Evolutionary conservation across 2,888 invertebrate genomes (phyloP), one percentile per base, ranked within the genome.

Genomic region (Troides oblongomaculatus): DNA sequence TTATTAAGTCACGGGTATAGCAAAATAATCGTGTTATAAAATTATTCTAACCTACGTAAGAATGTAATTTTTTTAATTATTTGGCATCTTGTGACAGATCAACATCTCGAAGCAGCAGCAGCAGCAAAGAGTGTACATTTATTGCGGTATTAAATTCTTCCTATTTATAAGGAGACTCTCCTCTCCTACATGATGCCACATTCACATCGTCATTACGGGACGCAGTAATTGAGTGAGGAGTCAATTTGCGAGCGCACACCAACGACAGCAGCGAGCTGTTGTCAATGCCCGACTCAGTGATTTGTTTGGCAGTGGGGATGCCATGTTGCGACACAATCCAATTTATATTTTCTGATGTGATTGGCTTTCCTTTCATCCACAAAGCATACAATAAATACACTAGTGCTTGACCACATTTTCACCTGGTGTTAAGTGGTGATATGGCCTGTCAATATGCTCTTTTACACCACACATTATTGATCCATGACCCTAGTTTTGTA

Each of bases 211-310:
- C 60, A 66, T 66, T 66, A 60, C 43, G 25, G 66, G 30, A 67
- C 72, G 60, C 67, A 64, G 68, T 66, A 63, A 71, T 72, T 69
- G 64, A 72, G 70, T 74, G 75, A 75, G 70, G 72, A 72, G 75
- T 73, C 73, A 75, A 74, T 75, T 73, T 75, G 64, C 64, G 64
- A 64, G 66, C 66, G 66, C 30, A 50, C 66, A 60, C 46, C 60
- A 58, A 25, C 43, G 58, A 39, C 39, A 58, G 64, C 58, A 18
- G 12, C 25, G 60, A 23, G 60, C 66, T 18, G 25, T 66, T 66
- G 66, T 66, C 66, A 30, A 59, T 39, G 66, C 66, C 39, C 36
- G 58, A n/a, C 43, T 43, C 43, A 58, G 30, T 59, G n/a, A 60
- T 59, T 23, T 50, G 60, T 60, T 59, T 59, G 25, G 56, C 30